Conservation (phyloP, 92 coral and sea anemone species). For the Zoanthus gigantus region DNA sequence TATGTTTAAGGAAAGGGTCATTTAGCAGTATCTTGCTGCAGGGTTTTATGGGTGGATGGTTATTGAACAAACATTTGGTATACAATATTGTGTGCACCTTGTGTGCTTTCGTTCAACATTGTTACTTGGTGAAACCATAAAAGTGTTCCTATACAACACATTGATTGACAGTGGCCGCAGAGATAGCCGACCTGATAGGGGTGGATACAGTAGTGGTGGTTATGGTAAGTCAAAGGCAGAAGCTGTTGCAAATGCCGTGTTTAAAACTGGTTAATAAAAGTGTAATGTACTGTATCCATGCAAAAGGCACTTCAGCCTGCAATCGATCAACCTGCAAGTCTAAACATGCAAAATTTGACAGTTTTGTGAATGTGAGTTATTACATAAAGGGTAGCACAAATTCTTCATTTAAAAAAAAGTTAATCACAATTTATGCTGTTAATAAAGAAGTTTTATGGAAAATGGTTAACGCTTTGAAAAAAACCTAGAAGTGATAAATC, state of each 20-base stretch:
- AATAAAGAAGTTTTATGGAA: too few relatives aligned
- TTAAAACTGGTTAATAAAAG: conserved; percentile 44
- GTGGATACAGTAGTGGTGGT: conserved; percentile 58
- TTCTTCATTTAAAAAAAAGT: neutral
- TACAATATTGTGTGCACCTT: conserved; percentile 7
- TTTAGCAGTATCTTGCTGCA: neutral
- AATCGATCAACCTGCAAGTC: conserved; percentile 21
- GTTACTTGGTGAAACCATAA: conserved; percentile 55
- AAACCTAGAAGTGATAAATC: neutral
- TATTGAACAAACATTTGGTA: too few relatives aligned
- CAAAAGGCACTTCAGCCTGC: conserved; percentile 39
- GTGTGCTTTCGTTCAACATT: conserved; percentile 36
- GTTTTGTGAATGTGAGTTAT: neutral
- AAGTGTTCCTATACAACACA: conserved; percentile 50
- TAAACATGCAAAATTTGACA: neutral
- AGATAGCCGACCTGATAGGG: conserved; percentile 52
- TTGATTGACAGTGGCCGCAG: conserved; percentile 54
- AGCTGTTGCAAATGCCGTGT: conserved; percentile 50
- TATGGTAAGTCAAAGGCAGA: conserved; percentile 54
- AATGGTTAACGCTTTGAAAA: neutral
- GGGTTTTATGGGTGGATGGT: neutral
- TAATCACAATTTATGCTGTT: too few relatives aligned
- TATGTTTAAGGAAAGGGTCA: neutral
- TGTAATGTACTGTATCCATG: conserved; percentile 45
- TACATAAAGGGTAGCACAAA: neutral